Evolutionary conservation across 2,888 invertebrate genomes (phyloP).

Genomic region (Ferrisia virgata): DNA sequence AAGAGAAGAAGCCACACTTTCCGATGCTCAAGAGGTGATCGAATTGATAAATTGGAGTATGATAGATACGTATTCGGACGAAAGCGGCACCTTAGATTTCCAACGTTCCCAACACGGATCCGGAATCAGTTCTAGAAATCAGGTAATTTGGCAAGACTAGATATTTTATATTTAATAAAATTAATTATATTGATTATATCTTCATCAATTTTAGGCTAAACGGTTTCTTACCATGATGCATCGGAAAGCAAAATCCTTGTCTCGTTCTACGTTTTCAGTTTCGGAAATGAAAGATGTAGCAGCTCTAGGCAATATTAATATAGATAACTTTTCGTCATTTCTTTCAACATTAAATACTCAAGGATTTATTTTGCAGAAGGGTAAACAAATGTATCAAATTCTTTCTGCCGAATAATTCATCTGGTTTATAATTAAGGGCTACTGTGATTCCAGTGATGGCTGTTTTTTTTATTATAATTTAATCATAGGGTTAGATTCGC

Average conservation of each 20-base stretch:
- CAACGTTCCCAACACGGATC: constrained; percentile 66
- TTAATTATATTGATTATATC: neutral
- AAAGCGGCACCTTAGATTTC: constrained; percentile 55
- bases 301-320: constrained; percentile 62
- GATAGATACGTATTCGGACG: constrained; percentile 71
- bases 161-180: neutral
- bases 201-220: constrained; percentile 59
- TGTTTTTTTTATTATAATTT: neutral
- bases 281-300: constrained; percentile 75
- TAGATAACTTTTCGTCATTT: constrained; percentile 65
- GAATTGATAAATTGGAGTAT: constrained; percentile 79
- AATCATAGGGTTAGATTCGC: too few relatives aligned
- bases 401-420: constrained; percentile 53
- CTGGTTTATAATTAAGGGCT: neutral
- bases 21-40: constrained; percentile 82
- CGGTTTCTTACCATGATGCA: constrained; percentile 69
- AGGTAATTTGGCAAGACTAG: too few relatives aligned
- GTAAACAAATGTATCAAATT: constrained; percentile 68
- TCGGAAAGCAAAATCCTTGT: constrained; percentile 62
- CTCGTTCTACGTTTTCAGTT: constrained; percentile 70
- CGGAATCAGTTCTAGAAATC: constrained; percentile 66
- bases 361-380: constrained; percentile 80
- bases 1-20: constrained; percentile 70
- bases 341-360: constrained; percentile 78
- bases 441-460: neutral